Evolutionary conservation across 2,113 vertebrate genomes (phyloP), one percentile per base, ranked within the genome.

Genomic region (Menidia beryllina): DNA sequence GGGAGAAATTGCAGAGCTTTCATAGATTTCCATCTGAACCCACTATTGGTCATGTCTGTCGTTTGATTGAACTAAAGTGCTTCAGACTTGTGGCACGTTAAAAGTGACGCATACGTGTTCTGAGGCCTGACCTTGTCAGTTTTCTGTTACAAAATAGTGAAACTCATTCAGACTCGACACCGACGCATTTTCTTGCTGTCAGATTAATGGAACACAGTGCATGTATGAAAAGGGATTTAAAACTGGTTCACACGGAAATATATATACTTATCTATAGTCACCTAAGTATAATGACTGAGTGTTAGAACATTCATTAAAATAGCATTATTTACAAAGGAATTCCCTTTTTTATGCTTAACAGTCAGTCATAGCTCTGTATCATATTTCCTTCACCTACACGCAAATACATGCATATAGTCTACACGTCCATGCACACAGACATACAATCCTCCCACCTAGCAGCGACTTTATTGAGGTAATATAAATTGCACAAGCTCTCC

Each of bases 401-500:
- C 21, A 49, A 56, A 65, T 30, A 58, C 50, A 64, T 50, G 62
- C 54, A 62, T 70, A 47, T 45, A 38, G 21, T 27, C 50, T 50
- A 47, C 62, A 52, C 69, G 59, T 57, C 36, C 55, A 55, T 38
- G 8, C 4, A 26, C 27, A 19, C 66, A 24, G 56, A 47, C 69
- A 72, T 34, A 43, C 79, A 71, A 54, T 79, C 78, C 78, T 72
- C 60, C 59, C 45, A 48, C 56, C 56, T 41, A 59, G 70, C 51
- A 56, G 25, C 75, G 66, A 78, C 65, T 91, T 91, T 84, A 91
- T 85, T 84, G 75, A 60, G 76, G 80, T 64, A 77, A 72, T 86
- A 87, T 88, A 91, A 89, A 82, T 59, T 83, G 75, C 79, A 89
- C 89, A 86, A 73, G 62, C 55, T 57, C 79, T 77, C 77, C 57